phyloP scores from a whole-genome alignment of 2,797 vertebrate species.

The Pipistrellus pygmaeus region DNA sequence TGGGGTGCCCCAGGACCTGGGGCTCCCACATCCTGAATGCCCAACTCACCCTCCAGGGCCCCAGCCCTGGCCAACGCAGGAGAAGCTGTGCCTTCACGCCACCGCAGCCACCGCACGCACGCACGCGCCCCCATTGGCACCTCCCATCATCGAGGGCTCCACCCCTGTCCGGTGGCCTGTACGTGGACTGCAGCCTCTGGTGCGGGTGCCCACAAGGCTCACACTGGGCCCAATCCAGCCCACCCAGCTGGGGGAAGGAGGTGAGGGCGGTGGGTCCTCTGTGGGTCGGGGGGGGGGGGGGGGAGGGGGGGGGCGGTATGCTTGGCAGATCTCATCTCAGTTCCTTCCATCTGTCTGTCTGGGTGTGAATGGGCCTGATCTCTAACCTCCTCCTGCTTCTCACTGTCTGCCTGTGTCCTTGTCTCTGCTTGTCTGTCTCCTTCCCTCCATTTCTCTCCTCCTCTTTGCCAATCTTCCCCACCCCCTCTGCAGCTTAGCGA shows the following conservation, averaged over 20 bases:
- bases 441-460: conserved; percentile 50
- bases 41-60: conserved; percentile 31
- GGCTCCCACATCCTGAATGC: conserved; percentile 16
- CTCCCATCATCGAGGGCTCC: conserved; percentile 51
- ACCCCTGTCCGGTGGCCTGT: conserved; percentile 67
- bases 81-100: conserved; percentile 52
- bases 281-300: neutral
- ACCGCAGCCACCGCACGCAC: neutral
- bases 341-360: neutral
- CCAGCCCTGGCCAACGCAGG: conserved; percentile 15
- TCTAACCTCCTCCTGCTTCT: conserved; percentile 26
- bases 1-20: neutral
- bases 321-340: neutral
- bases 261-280: neutral
- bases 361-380: neutral
- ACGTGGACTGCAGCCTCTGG: conserved; percentile 35
- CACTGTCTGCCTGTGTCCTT: conserved; percentile 56
- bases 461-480: conserved; percentile 75
- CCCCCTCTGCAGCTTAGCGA: conserved; percentile 76
- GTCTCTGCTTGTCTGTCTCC: conserved; percentile 40
- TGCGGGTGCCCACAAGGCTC: neutral
- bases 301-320: too few relatives aligned
- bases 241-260: neutral
- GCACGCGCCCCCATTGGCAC: neutral
- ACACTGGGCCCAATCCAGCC: neutral